These are phyloP conservation scores for Gavialis gangeticus DNA, from an alignment of 2,113 vertebrate genomes.

Conservation along the genomic window DNA sequence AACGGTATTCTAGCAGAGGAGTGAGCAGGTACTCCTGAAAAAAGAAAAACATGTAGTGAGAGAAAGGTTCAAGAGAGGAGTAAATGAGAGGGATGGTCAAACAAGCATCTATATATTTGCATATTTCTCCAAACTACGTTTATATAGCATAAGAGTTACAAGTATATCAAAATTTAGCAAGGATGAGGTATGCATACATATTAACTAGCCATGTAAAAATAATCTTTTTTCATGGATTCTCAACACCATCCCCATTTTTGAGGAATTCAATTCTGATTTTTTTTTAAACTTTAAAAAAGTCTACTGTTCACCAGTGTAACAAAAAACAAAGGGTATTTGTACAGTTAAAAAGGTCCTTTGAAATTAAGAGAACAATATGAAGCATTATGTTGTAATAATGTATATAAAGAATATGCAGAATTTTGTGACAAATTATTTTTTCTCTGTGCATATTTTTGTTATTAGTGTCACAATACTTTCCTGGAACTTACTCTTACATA, in stretches of 20 bases:
- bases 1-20: not conserved
- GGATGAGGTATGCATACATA: not conserved
- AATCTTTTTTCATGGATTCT: not conserved
- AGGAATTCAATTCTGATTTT: not conserved
- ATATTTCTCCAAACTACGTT: not conserved
- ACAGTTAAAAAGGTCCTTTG: not conserved
- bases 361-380: not conserved
- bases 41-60: not conserved
- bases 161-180: slow-evolving; percentile 5
- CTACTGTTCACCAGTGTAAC: not conserved
- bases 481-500: not conserved
- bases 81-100: not conserved
- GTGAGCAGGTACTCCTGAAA: not conserved
- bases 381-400: slow-evolving; percentile 12
- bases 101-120: not conserved
- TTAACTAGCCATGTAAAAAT: slow-evolving; percentile 7
- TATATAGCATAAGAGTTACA: not conserved
- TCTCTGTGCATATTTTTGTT: too few relatives aligned
- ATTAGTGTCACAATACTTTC: too few relatives aligned
- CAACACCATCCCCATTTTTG: not conserved
- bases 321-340: not conserved
- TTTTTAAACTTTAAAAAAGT: not conserved
- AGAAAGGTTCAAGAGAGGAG: not conserved
- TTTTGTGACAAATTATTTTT: not conserved
- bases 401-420: not conserved